Conservation (phyloP, 2,797 vertebrate species). For the Acrossocheilus wenchowensis region DNA sequence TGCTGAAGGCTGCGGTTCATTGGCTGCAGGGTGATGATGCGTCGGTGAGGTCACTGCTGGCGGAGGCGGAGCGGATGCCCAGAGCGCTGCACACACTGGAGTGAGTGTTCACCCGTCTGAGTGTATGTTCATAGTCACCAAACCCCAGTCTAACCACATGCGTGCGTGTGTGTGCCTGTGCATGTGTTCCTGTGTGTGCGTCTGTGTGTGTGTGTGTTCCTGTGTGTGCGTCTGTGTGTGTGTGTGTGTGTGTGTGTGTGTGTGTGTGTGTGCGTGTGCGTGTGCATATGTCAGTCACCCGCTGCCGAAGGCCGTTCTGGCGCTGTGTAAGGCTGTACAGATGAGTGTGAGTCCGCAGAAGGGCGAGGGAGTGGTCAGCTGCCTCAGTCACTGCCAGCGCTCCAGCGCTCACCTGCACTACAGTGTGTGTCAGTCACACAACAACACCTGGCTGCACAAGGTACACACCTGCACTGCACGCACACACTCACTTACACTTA, state of each 20-base stretch:
- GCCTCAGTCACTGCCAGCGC: conserved; percentile 87
- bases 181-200: too few species aligned
- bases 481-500: too few species aligned
- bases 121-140: conserved; percentile 7
- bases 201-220: too few species aligned
- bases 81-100: conserved; percentile 85
- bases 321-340: conserved; percentile 90
- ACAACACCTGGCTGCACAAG: conserved; percentile 83
- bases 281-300: conserved; percentile 79
- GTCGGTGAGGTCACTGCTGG: conserved; percentile 81
- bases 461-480: conserved; percentile 65
- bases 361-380: conserved; percentile 82
- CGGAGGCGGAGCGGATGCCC: conserved; percentile 90
- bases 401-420: conserved; percentile 89
- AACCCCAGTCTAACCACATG: neutral
- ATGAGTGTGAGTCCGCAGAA: conserved; percentile 88
- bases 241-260: conserved; percentile 49
- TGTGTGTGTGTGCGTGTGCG: conserved; percentile 28
- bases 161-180: neutral
- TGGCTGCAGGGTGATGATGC: conserved; percentile 93
- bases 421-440: conserved; percentile 86
- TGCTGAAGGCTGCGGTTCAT: conserved; percentile 84
- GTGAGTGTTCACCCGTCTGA: conserved; percentile 66
- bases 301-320: conserved; percentile 87
- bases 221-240: too few species aligned